Base-by-base conservation (phyloP, 1,140 invertebrate genomes). In the Dufourea novaeangliae region DNA sequence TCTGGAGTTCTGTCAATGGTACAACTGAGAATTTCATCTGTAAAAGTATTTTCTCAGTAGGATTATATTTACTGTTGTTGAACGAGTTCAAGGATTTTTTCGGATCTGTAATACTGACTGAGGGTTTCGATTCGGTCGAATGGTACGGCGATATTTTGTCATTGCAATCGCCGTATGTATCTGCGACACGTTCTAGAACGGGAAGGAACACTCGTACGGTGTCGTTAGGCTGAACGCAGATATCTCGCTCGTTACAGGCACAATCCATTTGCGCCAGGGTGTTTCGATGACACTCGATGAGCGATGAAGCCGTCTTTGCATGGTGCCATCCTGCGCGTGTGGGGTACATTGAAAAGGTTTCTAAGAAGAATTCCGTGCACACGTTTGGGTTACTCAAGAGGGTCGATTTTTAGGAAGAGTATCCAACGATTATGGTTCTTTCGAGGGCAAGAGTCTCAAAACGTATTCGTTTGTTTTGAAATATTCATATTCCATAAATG, bases 261-360 rank as follows among this genome's bases (percentile, higher is more conserved):
- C 1, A n/a, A 50, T 50, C 46, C 46, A 50, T 50, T 50, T n/a
- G 46, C 46, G 6, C 20, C 46, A 8, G 6, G 17, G 20, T 7
- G 46, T 50, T 50, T 50, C 46, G 20, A 50, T 50, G 46, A 50
- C 46, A 50, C 46, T 50, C 46, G 46, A 50, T n/a, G 46, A 50
- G 46, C 46, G 46, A n/a, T 7, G 46, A 50, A 50, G 46, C 46
- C 46, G n/a, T 50, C 46, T 50, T 50, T n/a, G 46, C 20, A n/a
- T 5, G 5, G 0, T 8, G 5, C 46, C 20, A 7, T 8, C 46
- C 3, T 8, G 41, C 6, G 20, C 17, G 20, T 6, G 46, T 1
- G 46, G 46, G 46, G 46, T 50, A n/a, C 46, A n/a, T n/a, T 50
- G 46, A n/a, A 50, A 50, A 50, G 46, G 46, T n/a, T 50, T 50